phyloP scores from a whole-genome alignment of 2,797 vertebrate species.

The Myiothlypis chrysogaster region DNA sequence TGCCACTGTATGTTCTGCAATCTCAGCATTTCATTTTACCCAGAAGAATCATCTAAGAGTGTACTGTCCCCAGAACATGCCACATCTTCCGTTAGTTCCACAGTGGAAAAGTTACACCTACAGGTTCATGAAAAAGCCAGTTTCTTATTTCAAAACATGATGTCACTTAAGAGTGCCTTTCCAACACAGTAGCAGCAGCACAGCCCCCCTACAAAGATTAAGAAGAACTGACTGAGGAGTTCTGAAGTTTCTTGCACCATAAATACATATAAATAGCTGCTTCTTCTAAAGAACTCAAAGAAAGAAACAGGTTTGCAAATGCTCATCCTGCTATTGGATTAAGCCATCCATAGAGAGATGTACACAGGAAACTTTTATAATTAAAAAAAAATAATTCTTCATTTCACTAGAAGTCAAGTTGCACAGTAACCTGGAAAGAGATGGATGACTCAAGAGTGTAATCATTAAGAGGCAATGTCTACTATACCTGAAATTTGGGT shows the following conservation, averaged over 20 bases:
- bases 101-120: neutral
- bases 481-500: slow-evolving; percentile 78
- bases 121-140: neutral
- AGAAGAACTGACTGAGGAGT: neutral
- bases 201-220: neutral
- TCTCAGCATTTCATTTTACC: neutral
- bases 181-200: neutral
- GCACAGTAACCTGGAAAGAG: neutral
- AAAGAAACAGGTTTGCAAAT: neutral
- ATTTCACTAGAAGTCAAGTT: neutral
- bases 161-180: neutral
- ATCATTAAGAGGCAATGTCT: neutral
- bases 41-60: neutral
- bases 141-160: neutral
- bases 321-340: neutral
- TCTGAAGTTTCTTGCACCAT: neutral
- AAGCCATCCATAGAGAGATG: neutral
- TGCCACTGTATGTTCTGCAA: neutral
- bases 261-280: neutral
- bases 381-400: neutral
- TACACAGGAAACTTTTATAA: neutral
- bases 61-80: neutral
- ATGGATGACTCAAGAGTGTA: neutral
- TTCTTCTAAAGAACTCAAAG: neutral
- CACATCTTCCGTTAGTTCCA: neutral